phyloP scores from a whole-genome alignment of 92 coral and sea anemone genomes.

The Isaurus tuberculatus region DNA sequence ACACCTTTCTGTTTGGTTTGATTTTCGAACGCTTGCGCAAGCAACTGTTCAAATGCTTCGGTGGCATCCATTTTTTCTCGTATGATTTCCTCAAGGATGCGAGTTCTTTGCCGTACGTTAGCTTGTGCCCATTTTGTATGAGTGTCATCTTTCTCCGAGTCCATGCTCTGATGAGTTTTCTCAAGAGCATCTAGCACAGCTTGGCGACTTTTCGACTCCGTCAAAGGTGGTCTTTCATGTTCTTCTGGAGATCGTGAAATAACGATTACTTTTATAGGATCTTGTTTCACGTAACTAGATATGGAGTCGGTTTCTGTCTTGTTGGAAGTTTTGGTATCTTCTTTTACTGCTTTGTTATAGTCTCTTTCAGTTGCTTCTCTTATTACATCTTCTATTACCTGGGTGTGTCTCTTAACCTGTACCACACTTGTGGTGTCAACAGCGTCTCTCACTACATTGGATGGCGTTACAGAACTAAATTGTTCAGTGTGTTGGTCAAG shows the following conservation, averaged over 20 bases:
- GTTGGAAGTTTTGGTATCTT: slow-evolving; percentile 17
- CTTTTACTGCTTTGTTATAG: slow-evolving; percentile 36
- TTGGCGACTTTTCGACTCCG: slow-evolving; percentile 44
- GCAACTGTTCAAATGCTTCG: slow-evolving; percentile 40
- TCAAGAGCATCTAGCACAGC: slow-evolving; percentile 61
- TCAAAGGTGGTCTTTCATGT: background rate
- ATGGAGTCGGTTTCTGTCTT: slow-evolving; percentile 4
- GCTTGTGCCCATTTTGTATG: slow-evolving; percentile 69
- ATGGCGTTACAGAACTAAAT: background rate
- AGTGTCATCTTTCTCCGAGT: slow-evolving; percentile 48
- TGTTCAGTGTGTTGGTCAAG: background rate
- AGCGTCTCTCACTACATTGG: background rate
- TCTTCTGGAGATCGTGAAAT: slow-evolving; percentile 46
- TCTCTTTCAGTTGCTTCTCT: slow-evolving; percentile 65
- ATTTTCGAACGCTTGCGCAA: slow-evolving; percentile 25
- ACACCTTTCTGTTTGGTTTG: slow-evolving; percentile 31
- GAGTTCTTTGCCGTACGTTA: slow-evolving; percentile 83
- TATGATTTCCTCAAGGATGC: slow-evolving; percentile 79
- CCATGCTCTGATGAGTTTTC: slow-evolving; percentile 58
- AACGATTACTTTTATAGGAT: slow-evolving; percentile 36
- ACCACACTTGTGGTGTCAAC: slow-evolving; percentile 87
- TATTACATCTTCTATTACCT: slow-evolving; percentile 83
- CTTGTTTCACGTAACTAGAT: background rate
- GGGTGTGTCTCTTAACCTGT: slow-evolving; percentile 79
- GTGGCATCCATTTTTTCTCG: slow-evolving; percentile 29